Conservation (phyloP, 2,888 invertebrate species). For the Ephialtes manifestator region DNA sequence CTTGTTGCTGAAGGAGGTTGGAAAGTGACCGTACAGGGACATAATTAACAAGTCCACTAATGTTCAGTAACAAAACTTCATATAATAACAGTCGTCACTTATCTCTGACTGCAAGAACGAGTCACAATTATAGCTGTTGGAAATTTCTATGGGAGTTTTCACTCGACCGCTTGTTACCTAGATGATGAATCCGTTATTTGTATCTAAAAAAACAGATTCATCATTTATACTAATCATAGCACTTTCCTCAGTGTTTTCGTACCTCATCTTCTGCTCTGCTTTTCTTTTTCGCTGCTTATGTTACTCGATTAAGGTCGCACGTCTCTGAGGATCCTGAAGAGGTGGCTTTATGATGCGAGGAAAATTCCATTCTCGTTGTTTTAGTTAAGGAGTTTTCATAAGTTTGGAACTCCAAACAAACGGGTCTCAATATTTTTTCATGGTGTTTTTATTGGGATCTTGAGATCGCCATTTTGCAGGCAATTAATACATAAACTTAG, state of each 20-base stretch:
- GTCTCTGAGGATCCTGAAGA: background rate
- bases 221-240: slow-evolving; percentile 55
- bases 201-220: slow-evolving; percentile 17
- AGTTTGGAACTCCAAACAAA: too few species aligned
- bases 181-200: background rate
- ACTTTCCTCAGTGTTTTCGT: slow-evolving; percentile 48
- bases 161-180: background rate
- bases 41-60: slow-evolving; percentile 29
- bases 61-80: slow-evolving; percentile 15
- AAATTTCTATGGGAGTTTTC: slow-evolving; percentile 13
- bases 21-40: slow-evolving; percentile 50
- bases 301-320: slow-evolving; percentile 63
- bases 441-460: too few species aligned
- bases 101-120: background rate
- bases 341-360: background rate
- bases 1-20: slow-evolving; percentile 15
- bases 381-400: background rate
- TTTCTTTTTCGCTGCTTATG: slow-evolving; percentile 48
- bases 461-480: too few species aligned
- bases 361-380: background rate
- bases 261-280: slow-evolving; percentile 30
- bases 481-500: too few species aligned
- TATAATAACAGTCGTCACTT: slow-evolving; percentile 25
- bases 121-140: slow-evolving; percentile 6
- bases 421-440: too few species aligned